These are phyloP conservation scores for Euzophera pinguis DNA, from an alignment of 2,888 invertebrate genomes.

Conservation along the genomic window DNA sequence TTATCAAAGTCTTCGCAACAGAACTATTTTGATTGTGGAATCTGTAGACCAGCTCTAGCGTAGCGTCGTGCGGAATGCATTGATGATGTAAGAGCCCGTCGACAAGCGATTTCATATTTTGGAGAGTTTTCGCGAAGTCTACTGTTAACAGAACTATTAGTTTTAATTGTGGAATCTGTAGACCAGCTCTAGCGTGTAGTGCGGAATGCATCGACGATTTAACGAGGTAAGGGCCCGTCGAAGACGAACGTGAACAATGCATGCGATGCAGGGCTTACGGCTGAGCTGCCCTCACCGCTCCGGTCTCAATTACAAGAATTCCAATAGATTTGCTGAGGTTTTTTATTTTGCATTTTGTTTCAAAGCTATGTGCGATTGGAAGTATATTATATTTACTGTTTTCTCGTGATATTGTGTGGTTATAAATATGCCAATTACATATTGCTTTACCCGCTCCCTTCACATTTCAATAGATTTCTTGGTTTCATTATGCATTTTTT, in stretches of 20 bases:
- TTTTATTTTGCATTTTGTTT: not conserved
- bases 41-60: not conserved
- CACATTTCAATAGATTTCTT: too few species aligned
- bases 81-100: conserved; percentile 21
- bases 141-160: too few species aligned
- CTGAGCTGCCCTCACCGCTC: not conserved
- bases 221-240: conserved; percentile 23
- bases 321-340: not conserved
- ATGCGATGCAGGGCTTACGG: conserved; percentile 6
- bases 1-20: too few species aligned
- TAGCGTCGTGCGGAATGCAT: conserved; percentile 12
- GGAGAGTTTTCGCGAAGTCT: too few species aligned
- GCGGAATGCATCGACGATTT: conserved; percentile 18
- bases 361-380: too few species aligned
- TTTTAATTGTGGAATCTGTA: not conserved
- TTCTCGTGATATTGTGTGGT: too few species aligned
- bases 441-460: too few species aligned
- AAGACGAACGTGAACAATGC: conserved; percentile 12
- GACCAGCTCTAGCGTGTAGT: not conserved
- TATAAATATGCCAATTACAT: too few species aligned
- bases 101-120: too few species aligned
- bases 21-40: not conserved
- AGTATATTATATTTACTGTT: too few species aligned
- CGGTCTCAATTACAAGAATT: not conserved
- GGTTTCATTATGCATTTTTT: too few species aligned